phyloP scores from a whole-genome alignment of 2,797 vertebrate species.

The Schizothorax lantsangensis region DNA sequence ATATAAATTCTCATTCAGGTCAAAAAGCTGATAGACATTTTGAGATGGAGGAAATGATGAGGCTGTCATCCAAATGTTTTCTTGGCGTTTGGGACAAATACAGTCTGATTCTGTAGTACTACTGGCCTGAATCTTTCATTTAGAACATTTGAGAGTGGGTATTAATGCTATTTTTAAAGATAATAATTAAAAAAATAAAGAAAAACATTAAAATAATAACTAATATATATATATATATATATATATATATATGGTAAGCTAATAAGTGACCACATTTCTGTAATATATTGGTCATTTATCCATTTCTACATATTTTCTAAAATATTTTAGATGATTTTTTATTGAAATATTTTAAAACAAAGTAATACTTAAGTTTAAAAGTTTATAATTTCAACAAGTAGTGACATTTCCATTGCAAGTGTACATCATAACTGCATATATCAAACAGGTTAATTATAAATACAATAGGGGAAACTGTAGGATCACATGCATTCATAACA shows the following conservation, averaged over 20 bases:
- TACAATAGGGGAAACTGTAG: not conserved
- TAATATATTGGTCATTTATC: not conserved
- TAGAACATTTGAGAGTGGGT: slow-evolving; percentile 1
- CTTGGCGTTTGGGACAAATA: not conserved
- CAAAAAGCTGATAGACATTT: slow-evolving; percentile 17
- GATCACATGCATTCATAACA: not conserved
- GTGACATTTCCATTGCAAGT: not conserved
- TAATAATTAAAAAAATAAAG: too few relatives aligned
- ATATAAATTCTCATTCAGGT: slow-evolving; percentile 28
- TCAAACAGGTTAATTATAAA: not conserved
- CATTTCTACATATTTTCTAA: not conserved
- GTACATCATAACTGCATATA: not conserved
- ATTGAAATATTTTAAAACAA: not conserved
- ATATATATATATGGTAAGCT: too few relatives aligned
- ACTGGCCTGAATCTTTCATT: not conserved
- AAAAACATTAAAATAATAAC: not conserved
- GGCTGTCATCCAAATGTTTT: slow-evolving; percentile 27
- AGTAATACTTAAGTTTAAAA: not conserved
- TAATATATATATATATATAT: too few relatives aligned
- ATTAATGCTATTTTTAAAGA: not conserved
- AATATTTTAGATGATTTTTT: not conserved
- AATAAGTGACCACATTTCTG: too few relatives aligned
- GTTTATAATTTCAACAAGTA: not conserved
- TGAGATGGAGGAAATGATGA: slow-evolving; percentile 21
- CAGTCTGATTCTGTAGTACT: not conserved